Percentiles rank a stretch among this genome's conserved stretches.
These are phyloP conservation scores for Synanthedon myopaeformis DNA, from an alignment of 2,888 invertebrate genomes.

Conservation along the genomic window DNA sequence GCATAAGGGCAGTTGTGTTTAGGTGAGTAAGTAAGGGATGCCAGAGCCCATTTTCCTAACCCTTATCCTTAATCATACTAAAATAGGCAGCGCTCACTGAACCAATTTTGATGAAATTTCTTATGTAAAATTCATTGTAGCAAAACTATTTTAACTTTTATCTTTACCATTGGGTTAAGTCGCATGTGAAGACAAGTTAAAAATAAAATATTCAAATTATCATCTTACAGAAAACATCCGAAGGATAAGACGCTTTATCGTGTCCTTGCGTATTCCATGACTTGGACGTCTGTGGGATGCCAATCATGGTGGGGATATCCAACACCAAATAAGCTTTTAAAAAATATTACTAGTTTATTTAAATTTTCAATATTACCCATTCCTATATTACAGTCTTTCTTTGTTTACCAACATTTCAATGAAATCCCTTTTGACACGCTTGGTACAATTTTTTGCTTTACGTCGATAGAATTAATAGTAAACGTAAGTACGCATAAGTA, in stretches of 20 bases:
- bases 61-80: too few species aligned
- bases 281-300: slow-evolving; percentile 3
- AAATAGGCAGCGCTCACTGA: too few species aligned
- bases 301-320: slow-evolving; percentile 9
- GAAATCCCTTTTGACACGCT: slow-evolving; percentile 6
- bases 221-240: slow-evolving; percentile 5
- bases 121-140: too few species aligned
- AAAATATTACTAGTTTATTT: neutral
- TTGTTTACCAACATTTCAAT: slow-evolving; percentile 5
- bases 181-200: too few species aligned
- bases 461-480: slow-evolving; percentile 1
- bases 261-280: slow-evolving; percentile 2
- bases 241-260: slow-evolving; percentile 5
- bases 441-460: slow-evolving; percentile 5
- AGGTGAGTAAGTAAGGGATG: too few species aligned
- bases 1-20: too few species aligned
- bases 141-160: too few species aligned
- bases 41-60: too few species aligned
- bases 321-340: slow-evolving; percentile 5
- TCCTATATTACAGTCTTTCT: slow-evolving; percentile 3
- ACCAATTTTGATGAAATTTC: too few species aligned
- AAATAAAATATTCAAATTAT: too few species aligned
- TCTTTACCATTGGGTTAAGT: too few species aligned
- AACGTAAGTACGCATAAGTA: slow-evolving; percentile 5
- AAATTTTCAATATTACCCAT: neutral